Evolutionary conservation across 2,113 vertebrate species (phyloP).

Genomic region (Lepus europaeus): DNA sequence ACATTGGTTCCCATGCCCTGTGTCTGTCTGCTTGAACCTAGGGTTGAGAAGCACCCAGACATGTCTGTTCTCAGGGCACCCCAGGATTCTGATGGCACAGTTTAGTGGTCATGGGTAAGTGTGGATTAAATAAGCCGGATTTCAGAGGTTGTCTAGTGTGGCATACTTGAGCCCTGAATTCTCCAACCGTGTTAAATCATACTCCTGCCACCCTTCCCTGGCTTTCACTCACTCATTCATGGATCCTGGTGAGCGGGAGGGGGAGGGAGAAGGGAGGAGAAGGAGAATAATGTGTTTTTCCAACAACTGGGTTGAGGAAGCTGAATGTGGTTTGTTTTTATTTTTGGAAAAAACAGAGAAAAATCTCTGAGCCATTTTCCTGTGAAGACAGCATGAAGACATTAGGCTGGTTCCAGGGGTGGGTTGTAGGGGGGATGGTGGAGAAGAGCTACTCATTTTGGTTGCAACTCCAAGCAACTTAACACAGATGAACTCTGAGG

Average conservation of each 20-base stretch:
- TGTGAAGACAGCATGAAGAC: conserved; percentile 58
- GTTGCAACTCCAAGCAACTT: conserved; percentile 52
- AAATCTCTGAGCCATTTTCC: conserved; percentile 57
- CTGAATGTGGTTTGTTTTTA: conserved; percentile 73
- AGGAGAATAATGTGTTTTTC: conserved; percentile 67
- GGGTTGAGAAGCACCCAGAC: neutral
- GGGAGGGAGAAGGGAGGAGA: conserved; percentile 18
- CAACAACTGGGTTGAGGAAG: conserved; percentile 56
- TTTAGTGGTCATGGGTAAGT: neutral
- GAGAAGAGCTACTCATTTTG: conserved; percentile 58
- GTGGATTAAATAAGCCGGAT: neutral
- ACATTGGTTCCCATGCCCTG: neutral
- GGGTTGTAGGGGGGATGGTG: conserved; percentile 34
- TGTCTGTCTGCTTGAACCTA: neutral
- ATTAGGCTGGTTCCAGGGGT: conserved; percentile 51
- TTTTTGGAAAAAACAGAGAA: conserved; percentile 77
- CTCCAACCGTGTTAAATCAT: conserved; percentile 31
- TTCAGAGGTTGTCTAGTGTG: neutral
- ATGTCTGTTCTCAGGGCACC: neutral
- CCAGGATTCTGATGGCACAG: neutral
- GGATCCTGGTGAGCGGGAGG: conserved; percentile 35
- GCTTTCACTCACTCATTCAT: conserved; percentile 53
- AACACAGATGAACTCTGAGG: conserved; percentile 46
- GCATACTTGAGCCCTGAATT: conserved; percentile 29
- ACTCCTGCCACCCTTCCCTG: neutral